A percentile compares a stretch with the other conserved stretches of the same genome.
Conservation (phyloP, 2,797 vertebrate species). For the Poeciliopsis infans region DNA sequence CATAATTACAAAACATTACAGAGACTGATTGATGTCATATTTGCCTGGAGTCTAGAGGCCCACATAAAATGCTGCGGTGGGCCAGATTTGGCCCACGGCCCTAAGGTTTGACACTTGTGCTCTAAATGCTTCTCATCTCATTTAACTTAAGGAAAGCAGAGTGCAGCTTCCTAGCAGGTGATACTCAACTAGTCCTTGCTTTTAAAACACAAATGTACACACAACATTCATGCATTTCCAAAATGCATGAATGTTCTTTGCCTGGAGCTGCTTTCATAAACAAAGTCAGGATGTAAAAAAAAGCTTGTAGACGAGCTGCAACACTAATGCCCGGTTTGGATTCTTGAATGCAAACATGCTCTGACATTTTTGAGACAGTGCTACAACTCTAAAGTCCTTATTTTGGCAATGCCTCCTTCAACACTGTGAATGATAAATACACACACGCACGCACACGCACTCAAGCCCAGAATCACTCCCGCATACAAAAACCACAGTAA, state of each 20-base stretch:
- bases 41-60: too few species aligned
- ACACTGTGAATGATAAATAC: conserved; percentile 32
- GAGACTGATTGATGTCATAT: too few species aligned
- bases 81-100: too few species aligned
- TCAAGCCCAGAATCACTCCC: conserved; percentile 23
- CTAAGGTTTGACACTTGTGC: background rate
- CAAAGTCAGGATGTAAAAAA: conserved; percentile 32
- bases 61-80: background rate
- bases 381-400: conserved; percentile 41
- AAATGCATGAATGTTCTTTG: conserved; percentile 35
- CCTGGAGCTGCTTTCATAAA: conserved; percentile 22
- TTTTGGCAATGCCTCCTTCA: conserved; percentile 46
- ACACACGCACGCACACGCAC: background rate
- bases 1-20: too few species aligned
- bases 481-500: conserved; percentile 34
- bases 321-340: conserved; percentile 31
- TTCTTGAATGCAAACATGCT: conserved; percentile 35
- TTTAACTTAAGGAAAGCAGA: conserved; percentile 56
- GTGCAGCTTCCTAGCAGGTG: conserved; percentile 47
- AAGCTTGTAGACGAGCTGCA: conserved; percentile 45
- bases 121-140: conserved; percentile 57
- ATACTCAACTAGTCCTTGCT: conserved; percentile 43
- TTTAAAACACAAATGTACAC: background rate
- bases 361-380: conserved; percentile 18
- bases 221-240: conserved; percentile 48